Base-by-base conservation (phyloP, 2,113 vertebrate genomes). In the Herpetotheres cachinnans region DNA sequence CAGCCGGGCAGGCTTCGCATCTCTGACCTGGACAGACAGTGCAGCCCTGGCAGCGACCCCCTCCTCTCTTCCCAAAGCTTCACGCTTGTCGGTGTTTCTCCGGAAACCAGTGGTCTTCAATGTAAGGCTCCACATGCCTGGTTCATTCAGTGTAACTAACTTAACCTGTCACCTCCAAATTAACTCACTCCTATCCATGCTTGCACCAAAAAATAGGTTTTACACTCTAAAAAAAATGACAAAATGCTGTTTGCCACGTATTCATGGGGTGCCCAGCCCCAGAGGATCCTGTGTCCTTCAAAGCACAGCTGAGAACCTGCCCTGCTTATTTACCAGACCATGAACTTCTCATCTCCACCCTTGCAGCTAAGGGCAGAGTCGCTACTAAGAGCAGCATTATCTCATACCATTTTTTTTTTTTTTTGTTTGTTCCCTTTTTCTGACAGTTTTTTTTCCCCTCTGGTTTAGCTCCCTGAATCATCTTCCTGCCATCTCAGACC, bases 1-100 rank as follows among this genome's bases (percentile, higher is more conserved):
- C 2, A 8, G 22, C 16, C 1, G 0, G 16, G 32, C 0, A 0
- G 46, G 69, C 38, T 74, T 52, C 62, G 44, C 18, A 4, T 9
- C n/a, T 36, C 78, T 14, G 4, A 34, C 13, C 22, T 1, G 2
- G 36, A 42, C 17, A 24, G 47, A 29, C 18, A 3, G 17, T 7
- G 10, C 62, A 46, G 66, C 24, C 81, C 61, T 25, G 8, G 50
- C 72, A 77, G 49, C 0, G 6, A 58, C 13, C 6, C 16, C n/a
- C 49, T 42, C 22, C 22, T 19, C 38, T 54, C 67, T 19, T 47
- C 49, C 58, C 78, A 77, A 44, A 92, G 52, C 20, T 62, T 70
- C 40, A 6, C 0, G 0, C 19, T 38, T 38, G n/a, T 30, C 0
- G 0, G 50, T 7, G 18, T 11, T 87, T 38, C 86, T 72, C 46